Evolutionary conservation across 2,113 vertebrate species (phyloP).

Genomic region (Scopus umbretta): DNA sequence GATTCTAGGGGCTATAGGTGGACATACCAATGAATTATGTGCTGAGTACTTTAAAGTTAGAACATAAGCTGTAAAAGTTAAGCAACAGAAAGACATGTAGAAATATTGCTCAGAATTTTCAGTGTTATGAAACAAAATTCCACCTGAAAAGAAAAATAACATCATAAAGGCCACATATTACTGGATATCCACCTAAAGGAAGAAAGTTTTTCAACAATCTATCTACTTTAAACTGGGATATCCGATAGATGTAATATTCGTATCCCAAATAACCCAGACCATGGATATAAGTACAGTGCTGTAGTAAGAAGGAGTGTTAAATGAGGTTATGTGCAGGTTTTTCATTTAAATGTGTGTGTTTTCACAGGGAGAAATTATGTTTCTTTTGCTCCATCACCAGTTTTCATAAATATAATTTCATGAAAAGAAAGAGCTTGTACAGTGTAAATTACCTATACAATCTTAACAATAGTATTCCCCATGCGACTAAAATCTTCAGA

Average conservation of each 20-base stretch:
- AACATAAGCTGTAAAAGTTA: not conserved
- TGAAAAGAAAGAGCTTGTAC: not conserved
- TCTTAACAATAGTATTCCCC: not conserved
- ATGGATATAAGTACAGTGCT: not conserved
- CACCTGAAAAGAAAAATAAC: not conserved
- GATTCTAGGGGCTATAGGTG: not conserved
- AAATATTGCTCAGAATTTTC: not conserved
- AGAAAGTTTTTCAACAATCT: not conserved
- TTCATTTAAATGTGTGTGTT: not conserved
- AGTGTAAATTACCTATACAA: not conserved
- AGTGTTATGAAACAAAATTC: not conserved
- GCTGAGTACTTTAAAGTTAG: not conserved
- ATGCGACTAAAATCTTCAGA: not conserved
- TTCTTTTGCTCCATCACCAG: not conserved
- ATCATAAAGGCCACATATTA: not conserved
- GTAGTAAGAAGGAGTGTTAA: not conserved
- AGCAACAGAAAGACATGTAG: not conserved
- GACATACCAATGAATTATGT: not conserved
- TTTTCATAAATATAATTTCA: not conserved
- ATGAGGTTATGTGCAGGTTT: not conserved
- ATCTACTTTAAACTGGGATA: not conserved
- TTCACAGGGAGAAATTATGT: not conserved
- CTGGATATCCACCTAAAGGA: not conserved
- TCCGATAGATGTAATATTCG: not conserved
- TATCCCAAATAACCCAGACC: not conserved